Percentiles rank a stretch among this genome's conserved stretches.
Evolutionary conservation across 2,888 invertebrate genomes (phyloP).

Genomic region (Lasioglossum leucozonium): DNA sequence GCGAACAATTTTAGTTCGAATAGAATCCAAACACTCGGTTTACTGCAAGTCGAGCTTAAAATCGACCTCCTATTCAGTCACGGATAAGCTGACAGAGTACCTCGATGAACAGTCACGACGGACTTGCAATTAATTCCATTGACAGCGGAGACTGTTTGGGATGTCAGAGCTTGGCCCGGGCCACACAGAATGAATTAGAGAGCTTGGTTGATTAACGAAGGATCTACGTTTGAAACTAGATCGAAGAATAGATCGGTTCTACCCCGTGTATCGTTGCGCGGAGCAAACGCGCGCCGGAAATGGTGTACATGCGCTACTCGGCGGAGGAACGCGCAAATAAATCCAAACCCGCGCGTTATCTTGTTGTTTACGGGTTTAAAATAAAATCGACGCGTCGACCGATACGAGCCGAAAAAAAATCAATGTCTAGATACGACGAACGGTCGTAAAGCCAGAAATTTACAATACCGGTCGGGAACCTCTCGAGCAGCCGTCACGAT

Average conservation of each 20-base stretch:
- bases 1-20: not conserved
- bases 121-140: slow-evolving; percentile 19
- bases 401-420: not conserved
- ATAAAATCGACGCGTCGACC: not conserved
- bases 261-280: not conserved
- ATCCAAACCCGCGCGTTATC: not conserved
- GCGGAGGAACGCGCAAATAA: not conserved
- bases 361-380: not conserved
- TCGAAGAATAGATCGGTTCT: not conserved
- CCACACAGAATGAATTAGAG: slow-evolving; percentile 1
- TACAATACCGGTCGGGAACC: not conserved
- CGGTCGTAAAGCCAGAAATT: not conserved
- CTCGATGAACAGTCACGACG: not conserved
- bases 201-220: not conserved
- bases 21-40: slow-evolving; percentile 5
- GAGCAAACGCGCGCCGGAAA: not conserved
- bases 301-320: not conserved
- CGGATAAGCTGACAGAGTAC: not conserved
- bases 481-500: not conserved
- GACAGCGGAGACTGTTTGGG: not conserved
- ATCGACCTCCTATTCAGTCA: not conserved
- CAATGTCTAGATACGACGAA: not conserved
- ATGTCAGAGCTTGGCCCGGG: not conserved
- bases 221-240: not conserved
- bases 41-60: not conserved